A percentile compares a stretch with the other conserved stretches of the same genome.
These are phyloP conservation scores for Siniperca chuatsi DNA, from an alignment of 2,113 vertebrate genomes.

Conservation along the genomic window DNA sequence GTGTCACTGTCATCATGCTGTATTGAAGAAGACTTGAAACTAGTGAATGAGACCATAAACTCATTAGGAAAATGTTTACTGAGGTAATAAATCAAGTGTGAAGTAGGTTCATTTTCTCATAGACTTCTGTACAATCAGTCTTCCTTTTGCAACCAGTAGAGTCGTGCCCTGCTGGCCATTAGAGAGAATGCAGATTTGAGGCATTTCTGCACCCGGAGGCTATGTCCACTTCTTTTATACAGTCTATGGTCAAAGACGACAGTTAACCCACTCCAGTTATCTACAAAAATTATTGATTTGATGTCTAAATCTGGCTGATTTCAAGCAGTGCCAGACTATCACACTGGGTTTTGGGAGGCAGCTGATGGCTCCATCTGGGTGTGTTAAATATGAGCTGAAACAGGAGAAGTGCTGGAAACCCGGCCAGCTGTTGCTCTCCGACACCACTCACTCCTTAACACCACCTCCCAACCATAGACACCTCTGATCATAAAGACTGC, in stretches of 20 bases:
- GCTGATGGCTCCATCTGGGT: slow-evolving; percentile 74
- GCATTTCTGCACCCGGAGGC: too few species aligned
- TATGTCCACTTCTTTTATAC: too few species aligned
- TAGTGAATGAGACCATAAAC: too few species aligned
- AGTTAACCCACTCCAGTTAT: neutral
- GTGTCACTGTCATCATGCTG: too few species aligned
- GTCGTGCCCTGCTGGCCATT: too few species aligned
- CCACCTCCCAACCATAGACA: slow-evolving; percentile 40
- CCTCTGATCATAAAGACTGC: slow-evolving; percentile 49
- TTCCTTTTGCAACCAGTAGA: too few species aligned
- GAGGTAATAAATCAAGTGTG: too few species aligned
- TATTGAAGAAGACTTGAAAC: too few species aligned
- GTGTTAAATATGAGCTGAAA: slow-evolving; percentile 80
- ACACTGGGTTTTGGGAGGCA: slow-evolving; percentile 48
- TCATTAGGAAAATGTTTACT: too few species aligned
- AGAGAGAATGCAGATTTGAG: too few species aligned
- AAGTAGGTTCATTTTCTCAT: too few species aligned
- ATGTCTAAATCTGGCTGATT: slow-evolving; percentile 21
- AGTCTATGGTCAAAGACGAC: neutral
- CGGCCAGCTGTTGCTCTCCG: slow-evolving; percentile 75
- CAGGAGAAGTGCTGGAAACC: slow-evolving; percentile 65
- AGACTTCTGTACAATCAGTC: too few species aligned
- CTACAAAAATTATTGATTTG: neutral
- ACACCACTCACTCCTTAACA: slow-evolving; percentile 54
- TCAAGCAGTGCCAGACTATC: slow-evolving; percentile 24